Percentiles rank a stretch among this genome's conserved stretches.
Conservation (phyloP, 2,797 vertebrate genomes). For the Siniperca scherzeri region DNA sequence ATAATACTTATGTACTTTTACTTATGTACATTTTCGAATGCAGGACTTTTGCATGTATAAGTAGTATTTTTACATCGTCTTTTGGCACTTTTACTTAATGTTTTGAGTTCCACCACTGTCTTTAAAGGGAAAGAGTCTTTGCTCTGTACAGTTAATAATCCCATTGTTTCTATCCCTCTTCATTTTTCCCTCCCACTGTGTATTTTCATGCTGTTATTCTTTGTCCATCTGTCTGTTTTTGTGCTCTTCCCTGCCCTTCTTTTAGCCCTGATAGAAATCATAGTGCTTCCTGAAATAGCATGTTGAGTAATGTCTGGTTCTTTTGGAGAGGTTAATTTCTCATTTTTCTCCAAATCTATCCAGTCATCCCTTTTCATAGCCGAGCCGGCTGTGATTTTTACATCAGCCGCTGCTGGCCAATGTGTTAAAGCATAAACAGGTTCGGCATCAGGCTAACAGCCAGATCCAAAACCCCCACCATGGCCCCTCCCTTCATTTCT, state of each 20-base stretch:
- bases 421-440: constrained; percentile 65
- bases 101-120: background rate
- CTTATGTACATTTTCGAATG: background rate
- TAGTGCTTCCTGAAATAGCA: constrained; percentile 77
- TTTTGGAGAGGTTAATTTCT: constrained; percentile 67
- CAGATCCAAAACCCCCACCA: constrained; percentile 25
- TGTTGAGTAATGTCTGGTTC: constrained; percentile 85
- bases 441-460: constrained; percentile 40
- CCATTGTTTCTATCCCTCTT: background rate
- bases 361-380: constrained; percentile 61
- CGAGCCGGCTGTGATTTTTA: constrained; percentile 53
- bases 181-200: background rate
- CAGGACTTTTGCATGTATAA: background rate
- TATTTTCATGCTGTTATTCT: constrained; percentile 12
- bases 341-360: constrained; percentile 42
- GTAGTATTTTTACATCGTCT: background rate
- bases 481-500: constrained; percentile 1
- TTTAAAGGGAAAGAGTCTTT: background rate
- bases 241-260: constrained; percentile 51
- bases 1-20: background rate
- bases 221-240: constrained; percentile 65
- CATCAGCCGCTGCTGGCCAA: constrained; percentile 44
- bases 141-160: constrained; percentile 3
- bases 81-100: background rate
- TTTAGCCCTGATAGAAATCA: constrained; percentile 65